Evolutionary conservation across 2,797 vertebrate species (phyloP).

Genomic region (Cirrhinus mrigala): DNA sequence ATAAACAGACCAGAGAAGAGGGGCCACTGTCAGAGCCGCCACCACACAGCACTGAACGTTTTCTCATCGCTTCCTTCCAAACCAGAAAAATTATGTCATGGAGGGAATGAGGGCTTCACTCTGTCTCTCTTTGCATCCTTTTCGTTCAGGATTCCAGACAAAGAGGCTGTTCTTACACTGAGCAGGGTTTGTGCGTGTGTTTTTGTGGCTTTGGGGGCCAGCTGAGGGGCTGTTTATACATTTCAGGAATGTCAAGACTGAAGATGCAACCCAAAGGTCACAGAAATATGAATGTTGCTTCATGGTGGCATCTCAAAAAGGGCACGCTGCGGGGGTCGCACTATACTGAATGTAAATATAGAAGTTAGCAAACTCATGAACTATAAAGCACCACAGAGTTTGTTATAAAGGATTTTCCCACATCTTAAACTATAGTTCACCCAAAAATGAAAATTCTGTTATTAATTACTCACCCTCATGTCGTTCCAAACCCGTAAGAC

Average conservation of each 20-base stretch:
- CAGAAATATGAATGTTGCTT: constrained; percentile 30
- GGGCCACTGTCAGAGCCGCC: constrained; percentile 13
- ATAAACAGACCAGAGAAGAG: constrained; percentile 32
- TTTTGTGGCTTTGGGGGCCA: constrained; percentile 26
- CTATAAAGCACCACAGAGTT: background rate
- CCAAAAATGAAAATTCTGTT: no score
- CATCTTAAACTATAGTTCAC: no score
- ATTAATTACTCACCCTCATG: no score
- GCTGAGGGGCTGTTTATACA: constrained; percentile 49
- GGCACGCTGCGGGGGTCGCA: background rate
- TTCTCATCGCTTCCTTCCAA: constrained; percentile 35
- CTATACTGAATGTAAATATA: background rate
- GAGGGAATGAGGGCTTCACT: constrained; percentile 23
- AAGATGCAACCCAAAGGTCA: constrained; percentile 65
- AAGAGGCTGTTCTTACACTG: constrained; percentile 54
- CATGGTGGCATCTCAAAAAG: constrained; percentile 4
- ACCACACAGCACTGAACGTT: constrained; percentile 22
- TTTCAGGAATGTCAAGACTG: constrained; percentile 63
- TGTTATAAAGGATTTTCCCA: background rate
- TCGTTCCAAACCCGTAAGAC: no score
- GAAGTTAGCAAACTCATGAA: background rate
- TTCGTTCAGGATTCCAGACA: constrained; percentile 44
- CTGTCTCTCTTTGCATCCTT: constrained; percentile 30
- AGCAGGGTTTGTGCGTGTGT: constrained; percentile 18
- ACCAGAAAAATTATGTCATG: constrained; percentile 43